phyloP scores from a whole-genome alignment of 1,140 invertebrate species.

The Vanessa tameamea region DNA sequence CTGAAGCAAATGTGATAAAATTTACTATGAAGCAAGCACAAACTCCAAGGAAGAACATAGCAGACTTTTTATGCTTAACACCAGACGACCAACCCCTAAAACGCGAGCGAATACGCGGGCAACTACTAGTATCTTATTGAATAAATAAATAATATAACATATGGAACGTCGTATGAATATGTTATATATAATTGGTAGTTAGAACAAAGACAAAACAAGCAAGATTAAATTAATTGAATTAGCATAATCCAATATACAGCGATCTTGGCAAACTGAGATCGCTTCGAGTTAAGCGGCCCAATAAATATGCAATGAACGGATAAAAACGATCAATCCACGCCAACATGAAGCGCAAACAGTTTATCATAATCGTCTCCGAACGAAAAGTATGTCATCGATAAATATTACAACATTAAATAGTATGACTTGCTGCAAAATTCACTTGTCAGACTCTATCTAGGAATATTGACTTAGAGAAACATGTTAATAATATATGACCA shows the following conservation, averaged over 20 bases:
- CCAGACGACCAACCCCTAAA: too few relatives aligned
- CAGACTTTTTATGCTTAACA: too few relatives aligned
- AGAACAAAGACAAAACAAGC: conserved; percentile 13
- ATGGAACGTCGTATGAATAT: neutral
- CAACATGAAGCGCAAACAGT: conserved; percentile 38
- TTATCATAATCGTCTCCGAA: conserved; percentile 42
- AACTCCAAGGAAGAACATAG: too few relatives aligned
- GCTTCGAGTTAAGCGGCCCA: conserved; percentile 35
- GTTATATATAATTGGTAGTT: conserved; percentile 15
- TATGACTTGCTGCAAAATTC: conserved; percentile 4
- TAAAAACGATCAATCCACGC: conserved; percentile 44
- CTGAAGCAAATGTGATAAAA: too few relatives aligned
- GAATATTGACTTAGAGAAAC: neutral
- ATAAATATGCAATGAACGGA: conserved; percentile 48
- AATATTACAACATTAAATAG: conserved; percentile 22
- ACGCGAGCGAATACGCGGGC: too few relatives aligned
- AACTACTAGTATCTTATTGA: too few relatives aligned
- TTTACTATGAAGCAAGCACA: too few relatives aligned
- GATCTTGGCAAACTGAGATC: conserved; percentile 36
- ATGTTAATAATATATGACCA: neutral
- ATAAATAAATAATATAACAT: too few relatives aligned
- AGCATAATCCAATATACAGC: conserved; percentile 41
- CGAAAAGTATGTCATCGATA: conserved; percentile 30
- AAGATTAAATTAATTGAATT: conserved; percentile 38
- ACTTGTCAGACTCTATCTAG: conserved; percentile 19